Conservation (phyloP, 2,888 invertebrate species). For the Linnaemya tessellans region DNA sequence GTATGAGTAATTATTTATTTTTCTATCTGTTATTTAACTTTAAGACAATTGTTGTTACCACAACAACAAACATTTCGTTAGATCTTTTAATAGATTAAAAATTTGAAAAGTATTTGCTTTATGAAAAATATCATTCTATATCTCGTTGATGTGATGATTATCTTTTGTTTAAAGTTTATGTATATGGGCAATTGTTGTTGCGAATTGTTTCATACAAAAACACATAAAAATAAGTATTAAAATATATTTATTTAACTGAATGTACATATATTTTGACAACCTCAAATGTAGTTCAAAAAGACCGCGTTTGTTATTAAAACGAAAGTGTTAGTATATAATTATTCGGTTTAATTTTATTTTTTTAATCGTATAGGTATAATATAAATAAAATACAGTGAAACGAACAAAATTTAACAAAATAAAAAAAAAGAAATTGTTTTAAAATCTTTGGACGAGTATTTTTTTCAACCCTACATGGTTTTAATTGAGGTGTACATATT, state of each 20-base stretch:
- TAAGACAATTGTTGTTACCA: background rate
- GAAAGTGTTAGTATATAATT: background rate
- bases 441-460: background rate
- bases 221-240: slow-evolving; percentile 43
- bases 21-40: slow-evolving; percentile 37
- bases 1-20: slow-evolving; percentile 68
- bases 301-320: slow-evolving; percentile 46
- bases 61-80: background rate
- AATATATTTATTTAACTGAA: slow-evolving; percentile 59
- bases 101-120: slow-evolving; percentile 7
- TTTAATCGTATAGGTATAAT: slow-evolving; percentile 15
- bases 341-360: background rate
- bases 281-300: slow-evolving; percentile 60
- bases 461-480: background rate
- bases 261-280: slow-evolving; percentile 58
- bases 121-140: slow-evolving; percentile 3
- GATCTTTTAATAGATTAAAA: slow-evolving; percentile 20
- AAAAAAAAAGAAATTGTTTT: background rate
- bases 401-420: background rate
- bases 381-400: slow-evolving; percentile 24
- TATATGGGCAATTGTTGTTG: slow-evolving; percentile 3
- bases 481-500: background rate
- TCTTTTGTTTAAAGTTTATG: slow-evolving; percentile 45
- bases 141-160: slow-evolving; percentile 44
- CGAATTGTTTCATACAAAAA: slow-evolving; percentile 23